Conservation (phyloP, 2,113 vertebrate genomes). For the Bos javanicus region DNA sequence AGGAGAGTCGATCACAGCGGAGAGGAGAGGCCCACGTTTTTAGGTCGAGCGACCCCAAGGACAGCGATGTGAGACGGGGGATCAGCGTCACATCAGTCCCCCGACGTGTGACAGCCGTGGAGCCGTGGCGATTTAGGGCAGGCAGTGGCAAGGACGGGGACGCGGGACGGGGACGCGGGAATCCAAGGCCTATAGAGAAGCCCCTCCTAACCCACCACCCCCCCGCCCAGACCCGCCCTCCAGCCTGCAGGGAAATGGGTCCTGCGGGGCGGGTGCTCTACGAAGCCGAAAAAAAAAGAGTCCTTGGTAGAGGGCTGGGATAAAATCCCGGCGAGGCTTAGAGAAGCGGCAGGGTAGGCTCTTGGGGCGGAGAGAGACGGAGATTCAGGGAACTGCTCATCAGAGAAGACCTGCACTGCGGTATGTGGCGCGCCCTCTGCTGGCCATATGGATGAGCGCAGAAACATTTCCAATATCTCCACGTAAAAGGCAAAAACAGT, state of each 20-base stretch:
- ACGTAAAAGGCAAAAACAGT: neutral
- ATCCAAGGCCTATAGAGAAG: neutral
- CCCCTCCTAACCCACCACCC: no score
- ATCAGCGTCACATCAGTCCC: neutral
- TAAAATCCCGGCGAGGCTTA: accelerated
- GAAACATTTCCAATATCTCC: neutral
- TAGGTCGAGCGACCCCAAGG: no score
- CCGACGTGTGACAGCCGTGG: neutral
- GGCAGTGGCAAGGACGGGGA: no score
- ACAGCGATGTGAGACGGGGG: no score
- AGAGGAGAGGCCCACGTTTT: neutral
- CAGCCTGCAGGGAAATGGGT: neutral
- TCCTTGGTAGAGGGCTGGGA: neutral
- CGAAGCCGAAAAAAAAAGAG: no score
- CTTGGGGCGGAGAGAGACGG: no score
- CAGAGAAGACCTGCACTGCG: accelerated
- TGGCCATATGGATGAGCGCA: neutral
- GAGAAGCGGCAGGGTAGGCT: neutral
- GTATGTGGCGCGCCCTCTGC: neutral
- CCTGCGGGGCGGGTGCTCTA: neutral
- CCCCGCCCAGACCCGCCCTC: no score
- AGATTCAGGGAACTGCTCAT: neutral
- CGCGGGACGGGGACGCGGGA: accelerated
- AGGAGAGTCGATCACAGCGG: neutral
- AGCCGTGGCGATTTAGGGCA: neutral